These are phyloP conservation scores for Bombylius major DNA, from an alignment of 2,888 invertebrate species.

Conservation along the genomic window DNA sequence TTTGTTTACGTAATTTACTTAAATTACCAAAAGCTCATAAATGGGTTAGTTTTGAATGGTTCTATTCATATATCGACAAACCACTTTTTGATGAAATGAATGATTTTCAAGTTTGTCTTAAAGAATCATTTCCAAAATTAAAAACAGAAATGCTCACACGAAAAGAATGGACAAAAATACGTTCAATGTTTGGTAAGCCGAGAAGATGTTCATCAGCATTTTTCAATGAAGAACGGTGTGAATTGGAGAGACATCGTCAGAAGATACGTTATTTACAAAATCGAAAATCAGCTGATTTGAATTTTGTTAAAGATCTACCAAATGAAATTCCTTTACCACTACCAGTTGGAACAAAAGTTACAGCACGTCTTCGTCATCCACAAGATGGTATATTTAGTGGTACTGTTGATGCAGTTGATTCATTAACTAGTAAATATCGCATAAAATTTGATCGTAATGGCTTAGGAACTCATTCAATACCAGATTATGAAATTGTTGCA, in stretches of 20 bases:
- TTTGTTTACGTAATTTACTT: constrained; percentile 77
- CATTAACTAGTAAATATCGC: constrained; percentile 85
- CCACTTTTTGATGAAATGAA: constrained; percentile 91
- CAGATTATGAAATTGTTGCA: constrained; percentile 91
- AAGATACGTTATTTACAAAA: constrained; percentile 89
- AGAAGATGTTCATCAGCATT: constrained; percentile 88
- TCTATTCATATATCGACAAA: constrained; percentile 96
- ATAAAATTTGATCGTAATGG: constrained; percentile 88
- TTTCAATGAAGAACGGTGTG: constrained; percentile 86
- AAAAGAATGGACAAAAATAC: constrained; percentile 90
- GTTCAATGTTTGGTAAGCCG: constrained; percentile 95
- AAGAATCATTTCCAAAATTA: constrained; percentile 87
- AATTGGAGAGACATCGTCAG: constrained; percentile 78
- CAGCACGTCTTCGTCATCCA: constrained; percentile 77
- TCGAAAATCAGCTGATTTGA: constrained; percentile 68
- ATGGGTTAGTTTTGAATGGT: constrained; percentile 99
- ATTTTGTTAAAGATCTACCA: constrained; percentile 76
- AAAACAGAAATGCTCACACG: constrained; percentile 72
- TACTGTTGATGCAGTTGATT: constrained; percentile 89
- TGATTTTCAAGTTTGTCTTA: constrained; percentile 87
- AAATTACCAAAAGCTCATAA: constrained; percentile 97
- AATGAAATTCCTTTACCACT: constrained; percentile 88
- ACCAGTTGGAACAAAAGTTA: constrained; percentile 88
- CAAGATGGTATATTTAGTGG: constrained; percentile 94
- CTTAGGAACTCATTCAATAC: constrained; percentile 88